Evolutionary conservation across 1,140 invertebrate genomes (phyloP), one percentile per base, ranked within the genome.

Genomic region (Gryon sp.): DNA sequence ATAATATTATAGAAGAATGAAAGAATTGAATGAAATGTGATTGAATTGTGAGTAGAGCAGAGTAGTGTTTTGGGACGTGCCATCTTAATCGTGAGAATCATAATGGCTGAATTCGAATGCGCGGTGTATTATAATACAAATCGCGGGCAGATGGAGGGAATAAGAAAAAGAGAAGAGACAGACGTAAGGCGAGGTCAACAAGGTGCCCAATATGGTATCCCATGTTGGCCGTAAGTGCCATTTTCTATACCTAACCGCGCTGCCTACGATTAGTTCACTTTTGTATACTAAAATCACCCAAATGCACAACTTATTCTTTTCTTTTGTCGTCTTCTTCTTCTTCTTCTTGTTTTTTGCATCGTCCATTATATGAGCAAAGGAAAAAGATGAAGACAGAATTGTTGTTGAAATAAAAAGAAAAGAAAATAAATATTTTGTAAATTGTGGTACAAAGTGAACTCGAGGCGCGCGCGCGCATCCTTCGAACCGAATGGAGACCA

Each of bases 161-260:
- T 53, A 57, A 79, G 59, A 82, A 77, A 84, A 78, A 76, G 78
- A 85, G 81, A 86, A 82, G 84, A 79, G 82, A 84, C 83, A 84
- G 53, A 72, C 40, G 41, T 65, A 65, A 76, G 78, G 83, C 87
- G 87, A 89, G 87, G 87, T 89, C 87, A 87, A 83, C 87, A 81
- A 88, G 87, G 83, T 89, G 82, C 87, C 87, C 83, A 86, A 89
- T 89, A 89, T 89, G 87, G 87, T 88, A 86, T 85, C 82, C 86
- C 79, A 79, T 78, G 82, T 81, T 77, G 79, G 80, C 72, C 76
- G 82, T 82, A 82, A 85, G 82, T 83, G 80, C 80, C 80, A 83
- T 85, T 84, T 88, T 78, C 82, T 82, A 79, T 79, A 81, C 75
- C 79, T 82, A 79, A 19, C 52, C 53, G 63, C 83, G 59, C 83